Evolutionary conservation across 2,797 vertebrate genomes (phyloP).

Genomic region (Myripristis jacobus): DNA sequence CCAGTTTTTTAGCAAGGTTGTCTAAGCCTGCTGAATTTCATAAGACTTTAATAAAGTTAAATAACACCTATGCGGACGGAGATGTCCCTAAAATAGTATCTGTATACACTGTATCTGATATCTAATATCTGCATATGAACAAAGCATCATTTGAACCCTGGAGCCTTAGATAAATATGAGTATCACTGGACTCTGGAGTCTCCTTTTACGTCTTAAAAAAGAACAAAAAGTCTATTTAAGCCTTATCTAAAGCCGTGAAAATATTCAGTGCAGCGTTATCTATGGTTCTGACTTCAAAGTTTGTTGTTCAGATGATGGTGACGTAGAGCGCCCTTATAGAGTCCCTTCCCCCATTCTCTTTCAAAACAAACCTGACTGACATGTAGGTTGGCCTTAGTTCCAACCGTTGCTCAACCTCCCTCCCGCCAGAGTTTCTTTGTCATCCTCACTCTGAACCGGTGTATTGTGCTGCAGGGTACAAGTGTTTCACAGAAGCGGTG

Average conservation of each 20-base stretch:
- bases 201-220: not conserved
- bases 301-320: slow-evolving; percentile 27
- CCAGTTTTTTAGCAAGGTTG: too few relatives aligned
- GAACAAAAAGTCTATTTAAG: not conserved
- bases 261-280: slow-evolving; percentile 18
- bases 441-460: slow-evolving; percentile 36
- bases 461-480: slow-evolving; percentile 66
- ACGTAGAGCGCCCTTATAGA: slow-evolving; percentile 6
- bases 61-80: too few relatives aligned
- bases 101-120: not conserved
- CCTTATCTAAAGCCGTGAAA: not conserved
- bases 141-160: not conserved
- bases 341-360: slow-evolving; percentile 51
- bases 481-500: slow-evolving; percentile 48
- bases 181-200: not conserved
- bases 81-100: not conserved
- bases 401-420: slow-evolving; percentile 68
- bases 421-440: slow-evolving; percentile 50
- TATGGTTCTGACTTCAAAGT: slow-evolving; percentile 18
- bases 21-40: too few relatives aligned
- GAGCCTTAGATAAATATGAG: not conserved
- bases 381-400: slow-evolving; percentile 51
- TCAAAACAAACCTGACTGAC: slow-evolving; percentile 78
- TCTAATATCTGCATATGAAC: not conserved
- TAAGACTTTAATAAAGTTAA: too few relatives aligned